phyloP scores from a whole-genome alignment of 2,888 invertebrate species.

The Pasiphila rectangulata region DNA sequence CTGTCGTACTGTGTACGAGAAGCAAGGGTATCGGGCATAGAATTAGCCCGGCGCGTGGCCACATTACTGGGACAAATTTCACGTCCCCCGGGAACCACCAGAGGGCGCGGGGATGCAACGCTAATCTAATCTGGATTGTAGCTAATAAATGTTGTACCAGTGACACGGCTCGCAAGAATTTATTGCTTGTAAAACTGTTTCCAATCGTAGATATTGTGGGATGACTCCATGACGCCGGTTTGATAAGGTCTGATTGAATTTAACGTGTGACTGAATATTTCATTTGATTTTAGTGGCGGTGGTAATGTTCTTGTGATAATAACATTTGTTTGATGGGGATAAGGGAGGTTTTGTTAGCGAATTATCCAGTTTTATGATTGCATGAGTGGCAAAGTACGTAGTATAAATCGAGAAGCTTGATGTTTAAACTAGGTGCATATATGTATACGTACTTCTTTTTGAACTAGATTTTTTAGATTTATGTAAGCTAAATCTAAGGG shows the following conservation, averaged over 20 bases:
- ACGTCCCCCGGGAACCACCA: slow-evolving; percentile 58
- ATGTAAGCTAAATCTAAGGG: too few species aligned
- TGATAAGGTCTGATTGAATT: slow-evolving; percentile 71
- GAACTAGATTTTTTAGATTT: too few species aligned
- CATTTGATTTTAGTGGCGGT: slow-evolving; percentile 45
- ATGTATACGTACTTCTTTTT: too few species aligned
- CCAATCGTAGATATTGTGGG: slow-evolving; percentile 74
- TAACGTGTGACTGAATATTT: slow-evolving; percentile 64
- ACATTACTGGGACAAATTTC: slow-evolving; percentile 78
- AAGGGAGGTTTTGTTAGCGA: slow-evolving; percentile 23
- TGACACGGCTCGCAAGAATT: slow-evolving; percentile 71
- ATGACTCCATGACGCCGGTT: slow-evolving; percentile 53
- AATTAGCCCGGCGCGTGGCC: slow-evolving; percentile 79
- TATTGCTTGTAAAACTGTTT: slow-evolving; percentile 81
- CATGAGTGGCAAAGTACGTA: too few species aligned
- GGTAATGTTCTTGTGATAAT: slow-evolving; percentile 44
- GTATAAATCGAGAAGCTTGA: too few species aligned
- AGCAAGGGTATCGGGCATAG: slow-evolving; percentile 67
- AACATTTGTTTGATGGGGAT: slow-evolving; percentile 34
- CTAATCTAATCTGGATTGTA: slow-evolving; percentile 80
- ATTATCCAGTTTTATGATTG: background rate
- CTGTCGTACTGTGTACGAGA: slow-evolving; percentile 20
- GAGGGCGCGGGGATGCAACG: slow-evolving; percentile 67
- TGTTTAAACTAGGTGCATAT: too few species aligned
- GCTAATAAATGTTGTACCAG: slow-evolving; percentile 79